Evolutionary conservation across 2,113 vertebrate species (phyloP).

Genomic region (Clinocottus analis): DNA sequence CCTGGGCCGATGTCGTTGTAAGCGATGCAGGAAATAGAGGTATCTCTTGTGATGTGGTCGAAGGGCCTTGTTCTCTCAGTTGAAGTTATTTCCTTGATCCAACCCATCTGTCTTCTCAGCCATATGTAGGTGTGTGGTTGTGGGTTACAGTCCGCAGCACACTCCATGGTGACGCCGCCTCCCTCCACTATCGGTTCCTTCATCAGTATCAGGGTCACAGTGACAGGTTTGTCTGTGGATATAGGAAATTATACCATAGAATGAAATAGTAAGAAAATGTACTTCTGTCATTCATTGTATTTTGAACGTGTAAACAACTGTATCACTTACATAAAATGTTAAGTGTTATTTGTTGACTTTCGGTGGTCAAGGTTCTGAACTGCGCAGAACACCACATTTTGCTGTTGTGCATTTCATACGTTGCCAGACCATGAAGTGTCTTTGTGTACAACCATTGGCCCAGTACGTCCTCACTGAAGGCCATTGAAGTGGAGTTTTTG

Average conservation of each 20-base stretch:
- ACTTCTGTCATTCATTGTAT: not conserved
- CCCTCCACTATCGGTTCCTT: conserved; percentile 24
- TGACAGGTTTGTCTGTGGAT: conserved; percentile 52
- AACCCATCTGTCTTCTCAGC: conserved; percentile 33
- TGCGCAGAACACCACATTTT: conserved; percentile 34
- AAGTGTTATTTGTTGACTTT: conserved; percentile 30
- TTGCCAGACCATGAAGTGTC: not conserved
- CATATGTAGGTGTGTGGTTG: conserved; percentile 42
- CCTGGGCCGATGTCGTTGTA: conserved; percentile 34
- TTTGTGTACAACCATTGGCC: conserved; percentile 33
- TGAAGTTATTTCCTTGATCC: not conserved
- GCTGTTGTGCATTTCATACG: conserved; percentile 27
- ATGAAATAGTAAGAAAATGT: not conserved
- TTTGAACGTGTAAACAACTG: not conserved
- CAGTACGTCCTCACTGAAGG: fast-evolving
- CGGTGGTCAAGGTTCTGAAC: conserved; percentile 3
- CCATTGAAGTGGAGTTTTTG: not conserved
- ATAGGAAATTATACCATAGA: not conserved
- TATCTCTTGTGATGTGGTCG: conserved; percentile 25
- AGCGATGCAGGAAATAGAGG: conserved; percentile 54
- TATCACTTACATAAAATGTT: conserved; percentile 58
- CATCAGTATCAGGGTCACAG: conserved; percentile 29
- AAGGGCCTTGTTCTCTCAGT: conserved; percentile 9
- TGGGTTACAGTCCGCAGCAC: conserved; percentile 47
- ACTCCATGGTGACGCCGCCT: conserved; percentile 21